Percentiles rank a stretch among this genome's conserved stretches.
Evolutionary conservation across 1,140 invertebrate genomes (phyloP).

Genomic region (Halictus rubicundus): DNA sequence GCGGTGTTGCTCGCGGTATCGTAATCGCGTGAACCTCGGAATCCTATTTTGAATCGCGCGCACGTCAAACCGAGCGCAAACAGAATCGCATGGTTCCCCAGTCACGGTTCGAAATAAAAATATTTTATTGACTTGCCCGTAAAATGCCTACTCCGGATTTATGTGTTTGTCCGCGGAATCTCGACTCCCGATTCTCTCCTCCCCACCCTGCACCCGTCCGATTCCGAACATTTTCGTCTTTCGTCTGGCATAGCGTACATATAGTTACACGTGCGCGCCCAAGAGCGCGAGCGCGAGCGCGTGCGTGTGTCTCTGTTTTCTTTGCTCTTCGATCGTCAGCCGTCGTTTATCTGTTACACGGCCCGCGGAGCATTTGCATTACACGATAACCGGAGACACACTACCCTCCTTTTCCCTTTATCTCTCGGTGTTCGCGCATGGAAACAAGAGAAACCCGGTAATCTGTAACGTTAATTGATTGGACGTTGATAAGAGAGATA

Average conservation of each 20-base stretch:
- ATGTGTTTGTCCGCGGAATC: background rate
- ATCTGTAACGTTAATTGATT: background rate
- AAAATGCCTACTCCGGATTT: conserved; percentile 3
- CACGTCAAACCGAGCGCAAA: conserved; percentile 1
- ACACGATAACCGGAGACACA: background rate
- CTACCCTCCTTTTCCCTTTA: background rate
- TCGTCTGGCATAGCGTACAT: too few species aligned
- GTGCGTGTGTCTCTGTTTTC: too few species aligned
- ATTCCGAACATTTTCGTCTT: too few species aligned
- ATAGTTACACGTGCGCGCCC: too few species aligned
- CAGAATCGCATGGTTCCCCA: background rate
- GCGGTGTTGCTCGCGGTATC: too few species aligned
- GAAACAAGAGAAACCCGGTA: conserved; percentile 4
- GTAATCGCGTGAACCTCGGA: too few species aligned
- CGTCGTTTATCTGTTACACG: too few species aligned
- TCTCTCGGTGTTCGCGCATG: background rate
- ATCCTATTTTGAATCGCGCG: background rate
- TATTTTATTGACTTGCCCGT: conserved; percentile 3
- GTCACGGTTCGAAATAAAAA: background rate
- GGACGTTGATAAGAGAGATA: background rate
- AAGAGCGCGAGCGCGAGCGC: too few species aligned
- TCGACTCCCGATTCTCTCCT: background rate
- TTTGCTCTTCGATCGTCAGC: too few species aligned
- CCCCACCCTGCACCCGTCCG: background rate
- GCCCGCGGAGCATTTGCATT: conserved; percentile 2